A percentile compares a stretch with the other conserved stretches of the same genome.
Conservation (phyloP, 2,888 invertebrate species). For the Rotaria macrura region DNA sequence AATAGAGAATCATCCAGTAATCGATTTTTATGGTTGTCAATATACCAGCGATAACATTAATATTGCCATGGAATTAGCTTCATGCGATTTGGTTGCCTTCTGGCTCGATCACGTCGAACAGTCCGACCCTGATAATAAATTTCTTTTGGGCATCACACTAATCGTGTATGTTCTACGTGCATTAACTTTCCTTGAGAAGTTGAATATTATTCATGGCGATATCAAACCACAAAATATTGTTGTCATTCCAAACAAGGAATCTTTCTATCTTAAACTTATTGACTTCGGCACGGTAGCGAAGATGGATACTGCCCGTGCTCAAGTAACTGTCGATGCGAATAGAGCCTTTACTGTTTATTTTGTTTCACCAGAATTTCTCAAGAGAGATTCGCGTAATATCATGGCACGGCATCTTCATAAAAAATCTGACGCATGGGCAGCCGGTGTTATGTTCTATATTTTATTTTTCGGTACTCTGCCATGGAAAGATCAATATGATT, state of each 20-base stretch:
- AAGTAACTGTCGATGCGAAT: background rate
- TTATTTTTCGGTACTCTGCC: background rate
- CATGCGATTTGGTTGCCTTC: background rate
- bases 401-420: background rate
- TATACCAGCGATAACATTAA: background rate
- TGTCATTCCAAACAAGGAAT: background rate
- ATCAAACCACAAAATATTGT: background rate
- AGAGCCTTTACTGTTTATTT: background rate
- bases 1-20: background rate
- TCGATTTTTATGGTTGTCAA: background rate
- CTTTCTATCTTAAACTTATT: background rate
- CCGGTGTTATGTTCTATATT: background rate
- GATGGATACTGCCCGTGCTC: background rate
- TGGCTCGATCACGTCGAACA: background rate
- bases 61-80: background rate
- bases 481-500: background rate
- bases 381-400: background rate
- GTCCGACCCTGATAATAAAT: background rate
- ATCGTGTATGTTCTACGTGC: background rate
- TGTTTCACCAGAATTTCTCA: background rate
- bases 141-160: background rate
- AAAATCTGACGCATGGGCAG: background rate
- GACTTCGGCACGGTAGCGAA: background rate
- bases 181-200: background rate
- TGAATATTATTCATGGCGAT: background rate